phyloP scores from a whole-genome alignment of 2,888 invertebrate genomes.

The Netelia inedita region DNA sequence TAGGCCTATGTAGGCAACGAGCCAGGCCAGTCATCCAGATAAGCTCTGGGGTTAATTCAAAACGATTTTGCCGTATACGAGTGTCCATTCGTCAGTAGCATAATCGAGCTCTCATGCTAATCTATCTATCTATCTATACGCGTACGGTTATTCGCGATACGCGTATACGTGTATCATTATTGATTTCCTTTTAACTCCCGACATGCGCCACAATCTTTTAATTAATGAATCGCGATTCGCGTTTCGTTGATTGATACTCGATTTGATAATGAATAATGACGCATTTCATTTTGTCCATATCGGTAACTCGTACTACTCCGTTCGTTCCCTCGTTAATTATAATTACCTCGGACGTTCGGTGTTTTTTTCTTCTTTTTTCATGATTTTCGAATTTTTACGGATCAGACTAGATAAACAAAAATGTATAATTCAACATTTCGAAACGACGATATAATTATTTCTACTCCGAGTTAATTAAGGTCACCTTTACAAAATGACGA shows the following conservation, averaged over 20 bases:
- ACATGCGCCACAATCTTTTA: conserved; percentile 31
- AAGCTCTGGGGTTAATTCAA: conserved; percentile 64
- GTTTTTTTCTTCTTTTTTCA: neutral
- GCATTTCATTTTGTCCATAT: conserved; percentile 13
- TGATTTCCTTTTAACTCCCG: conserved; percentile 36
- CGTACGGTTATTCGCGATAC: neutral
- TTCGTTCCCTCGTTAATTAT: neutral
- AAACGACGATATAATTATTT: no score
- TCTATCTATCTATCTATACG: conserved; percentile 11
- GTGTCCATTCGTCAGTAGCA: conserved; percentile 54
- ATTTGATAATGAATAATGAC: conserved; percentile 16
- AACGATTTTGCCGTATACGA: conserved; percentile 61
- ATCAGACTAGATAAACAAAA: no score
- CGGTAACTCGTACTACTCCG: neutral
- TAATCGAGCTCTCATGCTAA: conserved; percentile 31
- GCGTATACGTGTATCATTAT: conserved; percentile 25
- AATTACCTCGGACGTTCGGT: neutral
- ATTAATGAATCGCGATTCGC: conserved; percentile 37
- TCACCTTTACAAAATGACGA: no score
- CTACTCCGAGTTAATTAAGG: no score
- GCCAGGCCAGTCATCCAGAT: conserved; percentile 55
- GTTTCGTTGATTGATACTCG: conserved; percentile 25
- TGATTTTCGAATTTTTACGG: neutral
- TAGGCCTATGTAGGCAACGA: conserved; percentile 38
- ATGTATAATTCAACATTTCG: no score